These are phyloP conservation scores for Spermophilus dauricus DNA, from an alignment of 2,113 vertebrate species.

Conservation along the genomic window DNA sequence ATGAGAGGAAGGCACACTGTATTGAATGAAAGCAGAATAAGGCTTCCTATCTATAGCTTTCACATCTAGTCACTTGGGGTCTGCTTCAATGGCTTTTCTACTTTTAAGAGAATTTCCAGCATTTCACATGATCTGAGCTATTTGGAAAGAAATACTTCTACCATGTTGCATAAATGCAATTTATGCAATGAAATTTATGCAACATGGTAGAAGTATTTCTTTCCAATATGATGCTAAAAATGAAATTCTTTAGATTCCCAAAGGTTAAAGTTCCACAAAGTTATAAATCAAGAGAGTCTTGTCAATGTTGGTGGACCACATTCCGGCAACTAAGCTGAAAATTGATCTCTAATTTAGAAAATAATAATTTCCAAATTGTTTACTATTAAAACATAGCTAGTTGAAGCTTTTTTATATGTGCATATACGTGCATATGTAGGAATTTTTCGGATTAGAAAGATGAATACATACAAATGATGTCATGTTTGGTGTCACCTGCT, in stretches of 20 bases:
- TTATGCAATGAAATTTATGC: too few species aligned
- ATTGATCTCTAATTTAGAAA: slow-evolving; percentile 12
- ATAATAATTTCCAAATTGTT: background rate
- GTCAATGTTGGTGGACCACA: background rate
- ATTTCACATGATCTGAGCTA: background rate
- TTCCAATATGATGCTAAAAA: background rate
- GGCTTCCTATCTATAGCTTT: background rate
- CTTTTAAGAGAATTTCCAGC: background rate
- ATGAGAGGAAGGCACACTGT: background rate
- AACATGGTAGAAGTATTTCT: too few species aligned
- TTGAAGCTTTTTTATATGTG: background rate
- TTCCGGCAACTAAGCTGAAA: background rate
- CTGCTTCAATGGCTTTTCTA: background rate
- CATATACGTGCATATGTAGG: background rate
- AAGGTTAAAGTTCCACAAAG: background rate
- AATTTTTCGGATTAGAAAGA: background rate
- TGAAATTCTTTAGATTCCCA: background rate
- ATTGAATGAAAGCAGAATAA: slow-evolving; percentile 17
- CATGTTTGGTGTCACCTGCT: background rate
- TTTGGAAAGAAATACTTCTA: background rate
- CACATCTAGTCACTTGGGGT: background rate
- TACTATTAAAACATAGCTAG: background rate
- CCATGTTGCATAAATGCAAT: background rate
- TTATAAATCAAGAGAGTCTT: background rate
- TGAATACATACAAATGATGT: background rate